phyloP scores from a whole-genome alignment of 2,797 vertebrate genomes.

The Perodicticus potto region DNA sequence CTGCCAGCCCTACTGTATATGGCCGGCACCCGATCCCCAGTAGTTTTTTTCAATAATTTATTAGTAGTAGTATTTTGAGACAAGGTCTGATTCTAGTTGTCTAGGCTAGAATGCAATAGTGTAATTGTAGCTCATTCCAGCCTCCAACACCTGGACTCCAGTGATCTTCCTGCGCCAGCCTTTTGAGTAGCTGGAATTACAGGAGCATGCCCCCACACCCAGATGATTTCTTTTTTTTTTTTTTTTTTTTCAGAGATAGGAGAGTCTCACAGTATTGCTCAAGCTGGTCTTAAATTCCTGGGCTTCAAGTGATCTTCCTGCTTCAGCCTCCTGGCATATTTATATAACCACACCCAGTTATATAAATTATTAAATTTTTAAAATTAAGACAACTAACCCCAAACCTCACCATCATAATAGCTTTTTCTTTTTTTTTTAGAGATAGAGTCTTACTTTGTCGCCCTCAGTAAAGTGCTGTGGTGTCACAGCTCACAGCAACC shows the following conservation, averaged over 20 bases:
- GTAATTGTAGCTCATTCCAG: not conserved
- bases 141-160: not conserved
- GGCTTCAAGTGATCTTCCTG: not conserved
- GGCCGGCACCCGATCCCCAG: not conserved
- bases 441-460: too few species aligned
- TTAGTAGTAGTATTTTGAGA: not conserved
- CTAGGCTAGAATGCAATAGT: not conserved
- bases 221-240: not conserved
- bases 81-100: not conserved
- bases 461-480: too few species aligned
- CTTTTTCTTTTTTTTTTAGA: too few species aligned
- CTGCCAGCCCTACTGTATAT: too few species aligned
- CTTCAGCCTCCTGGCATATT: not conserved
- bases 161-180: not conserved
- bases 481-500: too few species aligned
- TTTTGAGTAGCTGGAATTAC: not conserved
- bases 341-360: not conserved
- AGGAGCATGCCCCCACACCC: not conserved
- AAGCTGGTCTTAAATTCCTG: not conserved
- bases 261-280: not conserved
- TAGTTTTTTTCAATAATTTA: constrained; percentile 13
- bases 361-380: constrained; percentile 30
- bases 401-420: too few species aligned
- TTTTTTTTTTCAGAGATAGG: not conserved
- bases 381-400: too few species aligned